Base-by-base conservation (phyloP, 2,113 vertebrate genomes). In the Ariopsis seemanni region DNA sequence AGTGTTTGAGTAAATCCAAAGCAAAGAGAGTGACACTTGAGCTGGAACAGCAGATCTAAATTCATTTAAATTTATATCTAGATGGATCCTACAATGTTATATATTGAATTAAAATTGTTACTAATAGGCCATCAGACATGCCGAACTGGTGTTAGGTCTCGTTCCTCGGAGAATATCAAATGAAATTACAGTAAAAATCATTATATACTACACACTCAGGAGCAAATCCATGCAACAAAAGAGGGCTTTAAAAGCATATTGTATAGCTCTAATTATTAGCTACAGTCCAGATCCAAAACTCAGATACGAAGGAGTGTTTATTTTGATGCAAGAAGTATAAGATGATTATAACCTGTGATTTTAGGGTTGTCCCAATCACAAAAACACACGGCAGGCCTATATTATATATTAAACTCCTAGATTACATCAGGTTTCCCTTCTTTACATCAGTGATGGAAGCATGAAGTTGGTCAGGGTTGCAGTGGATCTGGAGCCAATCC, bases 1-100 rank as follows among this genome's bases (percentile, higher is more conserved):
- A 83, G 84, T 82, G 63, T 88, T 87, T 77, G n/a, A 87, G 57
- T 85, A 55, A 71, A 14, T 17, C 52, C n/a, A 27, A 65, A 82
- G 20, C 50, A 25, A 25, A 72, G 11, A 0, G 65, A 48, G 5
- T 55, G 52, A 58, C 63, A 52, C 85, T 67, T 17, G 8, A 62
- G 27, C 17, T 34, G 15, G 1, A 78, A 27, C 11, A 12, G 17
- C 60, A 3, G 84, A 67, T 80, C 80, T 53, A 1, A 52, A 78
- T 55, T 30, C 17, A 27, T 20, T 17, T 14, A 27, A 27, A 27
- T 79, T 55, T 55, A 55, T 81, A 34, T 3, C 27, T 81, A 18
- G 79, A 42, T 60, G 79, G 17, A 81, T 81, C 30, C 52, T 34
- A 34, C 8, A 10, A 60, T 34, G 79, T 7, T 10, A 30, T 30